Evolutionary conservation across 2,113 vertebrate species (phyloP), one percentile per base, ranked within the genome.

Genomic region (Nettapus auritus): DNA sequence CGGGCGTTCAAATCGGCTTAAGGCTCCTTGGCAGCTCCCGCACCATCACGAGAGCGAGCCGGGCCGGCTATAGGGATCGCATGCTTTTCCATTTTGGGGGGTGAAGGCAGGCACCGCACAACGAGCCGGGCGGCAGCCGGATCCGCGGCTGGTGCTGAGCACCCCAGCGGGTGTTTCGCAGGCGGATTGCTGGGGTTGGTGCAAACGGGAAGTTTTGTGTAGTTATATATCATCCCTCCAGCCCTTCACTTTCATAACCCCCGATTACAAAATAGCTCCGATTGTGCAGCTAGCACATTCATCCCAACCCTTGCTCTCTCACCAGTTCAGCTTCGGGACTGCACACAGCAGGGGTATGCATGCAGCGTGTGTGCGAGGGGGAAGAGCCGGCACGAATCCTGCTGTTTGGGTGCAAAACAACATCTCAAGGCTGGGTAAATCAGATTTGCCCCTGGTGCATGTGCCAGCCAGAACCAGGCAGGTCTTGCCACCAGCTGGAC

Each of bases 21-120:
- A 96, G 89, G 91, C 66, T 96, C 95, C 96, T 97, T 97, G 96
- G 96, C 97, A 97, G 94, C 94, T 70, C 93, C 71, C 2, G 73
- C 93, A 57, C 44, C 75, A 67, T 97, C 97, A 97, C 97, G 95
- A 97, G 97, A 96, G 96, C 55, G 84, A 88, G 92, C 86, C 8
- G 81, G 89, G 94, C 95, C 94, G 86, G 96, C 94, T 95, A 97
- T 97, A 96, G 91, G 94, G 91, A 88, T 97, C 73, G 97, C 96
- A 97, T 97, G 96, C 97, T 97, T 97, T 97, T 96, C 96, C 95
- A 94, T 97, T 97, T 97, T 96, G 94, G 96, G 95, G 95, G 95
- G 69, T 96, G 91, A 64, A 57, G 93, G 85, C 86, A 79, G 84
- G 90, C 85, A 52, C 88, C 82, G 88, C 93, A 95, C 89, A 94